Evolutionary conservation across 2,113 vertebrate species (phyloP), one percentile per base, ranked within the genome.

Genomic region (Lucifuga dentata): DNA sequence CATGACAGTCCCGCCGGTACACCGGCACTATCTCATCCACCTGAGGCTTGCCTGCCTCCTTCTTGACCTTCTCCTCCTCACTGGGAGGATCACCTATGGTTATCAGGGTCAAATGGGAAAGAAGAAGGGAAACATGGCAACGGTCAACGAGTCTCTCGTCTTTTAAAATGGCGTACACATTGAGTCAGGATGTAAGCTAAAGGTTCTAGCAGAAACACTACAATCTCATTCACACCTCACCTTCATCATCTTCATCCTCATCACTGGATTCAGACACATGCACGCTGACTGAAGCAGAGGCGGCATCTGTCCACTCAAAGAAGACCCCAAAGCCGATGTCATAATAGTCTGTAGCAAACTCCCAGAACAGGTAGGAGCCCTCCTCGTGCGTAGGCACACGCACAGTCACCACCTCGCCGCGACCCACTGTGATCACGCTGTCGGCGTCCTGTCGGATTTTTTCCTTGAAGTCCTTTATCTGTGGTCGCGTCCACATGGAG

Each of bases 1-100:
- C 97, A 0, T 99, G 97, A 93, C 97, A 99, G 95, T 99, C 98
- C 89, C 98, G 93, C 92, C 98, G 95, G 92, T 98, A 99, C 83
- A 99, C 98, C 86, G 98, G 97, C 91, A 99, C 98, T 48, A 99
- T 96, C 94, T 99, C 98, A 77, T 98, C 97, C 92, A 98, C 93
- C 85, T 98, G 93, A 56, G 97, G 95, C 89, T 99, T 98, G 83
- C 76, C 95, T 59, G 93, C 88, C 61, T 94, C 95, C 91, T 96
- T 98, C 93, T 96, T 98, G 56, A 93, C 93, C 92, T 97, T 99
- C 89, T 96, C 97, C 91, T 95, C 96, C 79, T 89, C 92, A n/a
- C 69, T 94, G 20, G 88, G 92, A 59, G 80, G 91, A 72, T 93
- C 96, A 79, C 95, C 91, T 78, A 81, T 32, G 58, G 2, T 44